Base-by-base conservation (phyloP, 2,888 invertebrate genomes). In the Lobophora halterata region DNA sequence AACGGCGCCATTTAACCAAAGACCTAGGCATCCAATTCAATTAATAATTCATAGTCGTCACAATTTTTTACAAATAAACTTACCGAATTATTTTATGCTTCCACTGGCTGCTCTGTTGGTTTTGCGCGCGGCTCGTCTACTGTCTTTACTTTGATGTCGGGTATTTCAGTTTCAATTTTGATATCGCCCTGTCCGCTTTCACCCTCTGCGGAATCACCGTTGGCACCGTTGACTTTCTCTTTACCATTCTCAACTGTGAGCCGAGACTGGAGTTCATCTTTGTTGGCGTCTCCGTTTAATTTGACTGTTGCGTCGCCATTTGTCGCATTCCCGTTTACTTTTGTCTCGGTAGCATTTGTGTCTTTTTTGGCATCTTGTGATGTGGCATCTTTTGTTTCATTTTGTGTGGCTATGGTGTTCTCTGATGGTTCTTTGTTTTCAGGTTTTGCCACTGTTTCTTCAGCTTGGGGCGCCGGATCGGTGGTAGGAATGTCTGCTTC, bases 81-180 rank as follows among this genome's bases (percentile, higher is more conserved):
- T 58, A 80, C 79, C 77, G 60, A 67, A 71, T 61, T 55, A 57
- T 54, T 68, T 88, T 88, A 88, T 73, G 86, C 82, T 77, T 88
- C 87, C 61, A 81, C 82, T 55, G 87, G 82, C 52, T 89, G 88
- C 58, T 88, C 88, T 68, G 79, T 75, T 52, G 76, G 76, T n/a
- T n/a, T n/a, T 26, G 71, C 71, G 48, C 67, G 72, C 7, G 80
- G 70, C 49, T 85, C 85, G 36, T 81, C 87, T n/a, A 90, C 79
- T 46, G 88, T 81, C 76, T 90, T 90, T 11, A 88, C 86, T 78
- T 89, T 89, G 54, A 90, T 88, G 46, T 90, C 90, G 5, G 72
- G 46, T 18, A 71, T 60, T 34, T 75, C 81, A 1, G 61, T 47
- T 27, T 76, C 78, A 1, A 58, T 49, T 40, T 75, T 77, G 29